phyloP scores from a whole-genome alignment of 2,113 vertebrate genomes.

The Tragelaphus strepsiceros region DNA sequence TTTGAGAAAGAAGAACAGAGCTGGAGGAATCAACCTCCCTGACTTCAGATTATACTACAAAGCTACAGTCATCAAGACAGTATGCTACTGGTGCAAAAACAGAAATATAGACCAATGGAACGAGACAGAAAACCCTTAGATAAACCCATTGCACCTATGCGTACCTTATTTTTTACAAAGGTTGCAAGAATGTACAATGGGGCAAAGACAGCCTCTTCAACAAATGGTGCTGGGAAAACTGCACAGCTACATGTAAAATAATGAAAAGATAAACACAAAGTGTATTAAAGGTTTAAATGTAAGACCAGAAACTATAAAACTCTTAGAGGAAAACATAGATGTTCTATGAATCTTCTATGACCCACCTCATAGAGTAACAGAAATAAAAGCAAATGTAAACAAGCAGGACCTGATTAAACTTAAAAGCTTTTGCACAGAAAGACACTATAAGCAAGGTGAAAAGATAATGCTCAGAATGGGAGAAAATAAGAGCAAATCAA shows the following conservation, averaged over 20 bases:
- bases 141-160: not conserved
- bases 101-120: not conserved
- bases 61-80: not conserved
- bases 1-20: not conserved
- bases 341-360: not conserved
- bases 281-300: not conserved
- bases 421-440: not conserved
- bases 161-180: not conserved
- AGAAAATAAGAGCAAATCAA: not conserved
- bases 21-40: not conserved
- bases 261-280: not conserved
- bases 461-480: not conserved
- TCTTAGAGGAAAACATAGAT: not conserved
- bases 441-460: not conserved
- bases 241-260: not conserved
- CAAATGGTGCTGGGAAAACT: not conserved
- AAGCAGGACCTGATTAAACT: not conserved
- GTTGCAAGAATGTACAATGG: accelerated
- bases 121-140: not conserved
- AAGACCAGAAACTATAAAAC: not conserved
- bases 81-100: not conserved
- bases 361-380: not conserved
- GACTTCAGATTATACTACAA: not conserved
- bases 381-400: not conserved
- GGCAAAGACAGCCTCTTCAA: not conserved